A percentile compares a stretch with the other conserved stretches of the same genome.
Conservation (phyloP, 2,888 invertebrate species). For the Clitarchus hookeri region DNA sequence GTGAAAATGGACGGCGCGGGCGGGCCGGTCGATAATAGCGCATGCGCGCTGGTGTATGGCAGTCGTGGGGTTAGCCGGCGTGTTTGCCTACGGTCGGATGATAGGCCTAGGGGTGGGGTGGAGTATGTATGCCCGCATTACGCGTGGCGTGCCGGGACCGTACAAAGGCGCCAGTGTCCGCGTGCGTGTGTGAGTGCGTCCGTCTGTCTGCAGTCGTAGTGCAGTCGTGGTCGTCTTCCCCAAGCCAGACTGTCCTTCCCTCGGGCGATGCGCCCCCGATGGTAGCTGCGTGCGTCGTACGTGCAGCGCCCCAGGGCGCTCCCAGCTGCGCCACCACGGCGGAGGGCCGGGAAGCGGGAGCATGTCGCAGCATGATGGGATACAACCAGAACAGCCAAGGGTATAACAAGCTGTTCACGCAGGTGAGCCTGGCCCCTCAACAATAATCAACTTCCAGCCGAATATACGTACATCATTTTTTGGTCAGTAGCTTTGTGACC, state of each 20-base stretch:
- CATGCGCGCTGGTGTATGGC: slow-evolving; percentile 44
- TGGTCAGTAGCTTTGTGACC: too few relatives aligned
- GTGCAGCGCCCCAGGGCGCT: slow-evolving; percentile 7
- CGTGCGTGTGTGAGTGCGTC: too few relatives aligned
- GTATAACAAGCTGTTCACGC: slow-evolving; percentile 82
- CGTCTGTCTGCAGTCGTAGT: too few relatives aligned
- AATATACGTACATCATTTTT: too few relatives aligned
- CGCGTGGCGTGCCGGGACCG: slow-evolving; percentile 6
- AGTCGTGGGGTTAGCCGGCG: not conserved
- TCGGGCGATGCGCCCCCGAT: not conserved
- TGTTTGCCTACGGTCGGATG: not conserved
- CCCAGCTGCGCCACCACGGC: slow-evolving; percentile 45
- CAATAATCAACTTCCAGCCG: too few relatives aligned
- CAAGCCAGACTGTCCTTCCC: too few relatives aligned
- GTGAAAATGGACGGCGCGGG: slow-evolving; percentile 31
- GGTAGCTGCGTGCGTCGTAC: slow-evolving; percentile 7
- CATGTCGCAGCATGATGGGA: slow-evolving; percentile 75
- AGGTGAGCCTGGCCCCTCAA: slow-evolving; percentile 59
- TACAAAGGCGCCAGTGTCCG: too few relatives aligned
- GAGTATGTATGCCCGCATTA: slow-evolving; percentile 18
- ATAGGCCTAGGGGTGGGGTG: not conserved
- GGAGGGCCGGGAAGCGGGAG: slow-evolving; percentile 51
- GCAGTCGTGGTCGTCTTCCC: too few relatives aligned
- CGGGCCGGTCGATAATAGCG: slow-evolving; percentile 49
- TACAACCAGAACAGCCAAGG: slow-evolving; percentile 75